Evolutionary conservation across 2,888 invertebrate species (phyloP), one percentile per base, ranked within the genome.

Genomic region (Dolomedes plantarius): DNA sequence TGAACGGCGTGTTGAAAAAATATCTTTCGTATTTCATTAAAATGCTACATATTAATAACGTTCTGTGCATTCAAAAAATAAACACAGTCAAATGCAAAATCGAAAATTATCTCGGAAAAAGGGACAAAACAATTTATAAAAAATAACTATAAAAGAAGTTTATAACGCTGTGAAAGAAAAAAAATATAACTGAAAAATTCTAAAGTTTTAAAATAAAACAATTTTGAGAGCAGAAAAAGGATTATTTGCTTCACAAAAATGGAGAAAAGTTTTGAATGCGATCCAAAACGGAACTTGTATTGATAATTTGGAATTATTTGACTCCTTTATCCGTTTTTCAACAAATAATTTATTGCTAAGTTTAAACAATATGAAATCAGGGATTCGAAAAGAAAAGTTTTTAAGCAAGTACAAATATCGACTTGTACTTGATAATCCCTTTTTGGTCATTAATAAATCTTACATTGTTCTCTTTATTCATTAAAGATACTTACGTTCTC

Each of bases 261-360:
- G 41, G 2, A 13, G 41, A 46, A n/a, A 16, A 46, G 41, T 46
- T 46, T 46, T 46, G 41, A 46, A 46, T 16, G 16, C 41, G 41
- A 16, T 46, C 41, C 41, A 46, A 46, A 46, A 46, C 41, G 41
- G 41, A 46, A 46, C 41, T 46, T 46, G 41, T 46, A 46, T 46
- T 46, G 41, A 46, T 46, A 46, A 46, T 46, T 46, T 46, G 16
- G 41, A 46, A 46, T 46, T 46, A 46, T n/a, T n/a, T n/a, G n/a
- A n/a, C n/a, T n/a, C n/a, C n/a, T n/a, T n/a, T n/a, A n/a, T n/a
- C n/a, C n/a, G n/a, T n/a, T n/a, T n/a, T n/a, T n/a, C n/a, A 36
- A 11, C 36, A 36, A 36, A 11, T 36, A 36, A 36, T 36, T 36
- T 36, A 36, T 36, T 7, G 36, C 36, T 5, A 36, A 36, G 11